Evolutionary conservation across 2,113 vertebrate species (phyloP).

Genomic region (Apteryx mantelli): DNA sequence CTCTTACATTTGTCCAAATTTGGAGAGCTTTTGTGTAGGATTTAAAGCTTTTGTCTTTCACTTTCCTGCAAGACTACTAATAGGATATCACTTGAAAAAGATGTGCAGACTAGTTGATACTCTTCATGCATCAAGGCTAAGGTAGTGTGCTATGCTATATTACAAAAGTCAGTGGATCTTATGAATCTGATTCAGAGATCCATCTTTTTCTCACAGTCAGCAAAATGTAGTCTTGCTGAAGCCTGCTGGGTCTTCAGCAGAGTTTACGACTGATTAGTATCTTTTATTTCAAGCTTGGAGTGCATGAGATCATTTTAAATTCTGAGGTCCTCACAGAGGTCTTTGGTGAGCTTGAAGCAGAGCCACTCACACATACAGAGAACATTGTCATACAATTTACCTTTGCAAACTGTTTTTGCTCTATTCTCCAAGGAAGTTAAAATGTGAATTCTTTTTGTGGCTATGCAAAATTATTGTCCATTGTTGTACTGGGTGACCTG

Average conservation of each 20-base stretch:
- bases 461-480: neutral
- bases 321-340: neutral
- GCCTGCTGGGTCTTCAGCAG: neutral
- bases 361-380: neutral
- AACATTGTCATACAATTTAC: neutral
- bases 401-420: neutral
- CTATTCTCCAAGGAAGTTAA: neutral
- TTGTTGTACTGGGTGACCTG: neutral
- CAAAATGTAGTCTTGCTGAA: neutral
- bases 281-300: neutral
- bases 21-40: neutral
- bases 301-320: neutral
- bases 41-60: neutral
- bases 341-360: neutral
- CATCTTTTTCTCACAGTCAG: neutral
- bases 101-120: neutral
- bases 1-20: neutral
- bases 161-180: neutral
- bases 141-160: neutral
- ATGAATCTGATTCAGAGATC: neutral
- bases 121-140: neutral
- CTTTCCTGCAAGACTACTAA: neutral
- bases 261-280: neutral
- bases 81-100: neutral
- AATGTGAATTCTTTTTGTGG: neutral